phyloP scores from a whole-genome alignment of 2,797 vertebrate species.

The Crocodylus rhombifer region DNA sequence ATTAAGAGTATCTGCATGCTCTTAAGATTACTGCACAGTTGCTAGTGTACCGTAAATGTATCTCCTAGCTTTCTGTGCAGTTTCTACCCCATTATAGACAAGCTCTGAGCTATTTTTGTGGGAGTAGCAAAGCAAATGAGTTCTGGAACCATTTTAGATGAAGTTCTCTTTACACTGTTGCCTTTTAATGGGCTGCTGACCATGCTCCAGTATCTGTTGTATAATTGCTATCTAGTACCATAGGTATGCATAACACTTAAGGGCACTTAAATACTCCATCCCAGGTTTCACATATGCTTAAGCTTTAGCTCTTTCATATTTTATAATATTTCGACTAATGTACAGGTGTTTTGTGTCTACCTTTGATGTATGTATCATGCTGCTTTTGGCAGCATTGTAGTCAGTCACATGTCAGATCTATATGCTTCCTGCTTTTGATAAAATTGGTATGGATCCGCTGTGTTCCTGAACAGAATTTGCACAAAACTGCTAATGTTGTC shows the following conservation, averaged over 20 bases:
- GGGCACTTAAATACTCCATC: conserved; percentile 33
- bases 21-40: fast-evolving
- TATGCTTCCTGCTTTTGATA: neutral
- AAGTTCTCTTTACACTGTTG: neutral
- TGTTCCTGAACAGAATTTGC: fast-evolving
- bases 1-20: no score
- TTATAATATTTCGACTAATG: neutral
- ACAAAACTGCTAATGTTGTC: neutral
- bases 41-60: neutral
- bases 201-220: neutral
- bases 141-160: neutral
- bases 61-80: fast-evolving
- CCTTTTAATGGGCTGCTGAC: conserved; percentile 27
- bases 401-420: neutral
- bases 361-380: fast-evolving
- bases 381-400: neutral
- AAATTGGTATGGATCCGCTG: neutral
- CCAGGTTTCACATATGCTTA: conserved; percentile 53
- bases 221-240: neutral
- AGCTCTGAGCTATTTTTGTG: neutral
- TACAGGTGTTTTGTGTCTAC: neutral
- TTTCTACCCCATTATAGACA: fast-evolving
- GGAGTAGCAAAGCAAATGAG: neutral
- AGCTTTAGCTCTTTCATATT: conserved; percentile 22
- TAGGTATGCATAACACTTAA: neutral